Base-by-base conservation (phyloP, 2,888 invertebrate genomes). In the Drosophila mulleri region DNA sequence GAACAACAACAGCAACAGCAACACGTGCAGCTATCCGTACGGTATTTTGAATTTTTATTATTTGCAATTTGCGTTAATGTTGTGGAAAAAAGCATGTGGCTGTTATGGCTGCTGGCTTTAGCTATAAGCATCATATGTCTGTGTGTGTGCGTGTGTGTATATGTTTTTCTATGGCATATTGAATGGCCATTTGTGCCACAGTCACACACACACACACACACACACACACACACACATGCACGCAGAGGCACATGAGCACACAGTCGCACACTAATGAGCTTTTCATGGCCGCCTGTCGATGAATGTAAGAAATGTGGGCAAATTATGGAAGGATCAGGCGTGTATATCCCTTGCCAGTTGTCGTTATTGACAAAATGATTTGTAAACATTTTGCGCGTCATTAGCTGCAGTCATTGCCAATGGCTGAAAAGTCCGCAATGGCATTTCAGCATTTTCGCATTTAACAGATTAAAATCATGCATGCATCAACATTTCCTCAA, bases 11-110 rank as follows among this genome's bases (percentile, higher is more conserved):
- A 59, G 42, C 63, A 67, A 67, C 75, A 74, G 72, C 80, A 89
- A 84, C 84, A 84, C 89, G 89, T 84, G 88, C 84, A 77, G 75
- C 72, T 77, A 78, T 78, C 72, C 72, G 75, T 88, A 75, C 76
- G 76, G 83, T 82, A 89, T 88, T 90, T 89, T 90, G 89, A 89
- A 90, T 90, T 88, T 88, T 89, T 90, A 90, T 89, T 90, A 86
- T 88, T 83, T 88, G 90, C 91, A 88, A 89, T 90, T 90, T 90
- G 89, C 88, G 91, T 89, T 90, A 90, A 89, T 89, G 88, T 90
- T 90, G 89, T 90, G 90, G 90, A 89, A 88, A 90, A 89, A 86
- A 82, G 82, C 88, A 88, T 88, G 88, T 89, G 88, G 82, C 89
- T 89, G 82, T 85, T 89, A 87, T 88, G 82, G 89, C 81, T 88